phyloP scores from a whole-genome alignment of 2,797 vertebrate species.

The Zalophus californianus region DNA sequence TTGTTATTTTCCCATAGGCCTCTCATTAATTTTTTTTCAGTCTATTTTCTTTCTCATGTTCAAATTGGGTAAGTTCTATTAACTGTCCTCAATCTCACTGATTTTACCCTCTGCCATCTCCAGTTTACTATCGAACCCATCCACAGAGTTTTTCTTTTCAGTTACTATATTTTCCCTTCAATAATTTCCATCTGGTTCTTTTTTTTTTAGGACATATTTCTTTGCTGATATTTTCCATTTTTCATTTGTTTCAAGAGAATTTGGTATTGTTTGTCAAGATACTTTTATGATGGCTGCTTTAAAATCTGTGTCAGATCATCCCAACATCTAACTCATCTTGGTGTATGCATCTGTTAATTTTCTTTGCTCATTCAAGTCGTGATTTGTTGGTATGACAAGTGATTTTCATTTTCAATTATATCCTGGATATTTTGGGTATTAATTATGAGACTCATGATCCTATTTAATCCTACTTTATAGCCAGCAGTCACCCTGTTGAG shows the following conservation, averaged over 20 bases:
- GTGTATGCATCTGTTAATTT: background rate
- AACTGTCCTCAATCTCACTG: background rate
- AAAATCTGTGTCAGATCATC: background rate
- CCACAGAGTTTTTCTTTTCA: background rate
- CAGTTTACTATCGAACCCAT: background rate
- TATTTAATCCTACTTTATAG: background rate
- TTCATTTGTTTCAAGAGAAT: slow-evolving; percentile 7
- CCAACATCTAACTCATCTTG: background rate
- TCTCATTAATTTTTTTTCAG: background rate
- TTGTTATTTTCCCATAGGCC: background rate
- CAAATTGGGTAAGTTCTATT: background rate
- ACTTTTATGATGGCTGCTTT: background rate
- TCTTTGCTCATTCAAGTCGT: background rate
- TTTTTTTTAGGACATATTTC: background rate
- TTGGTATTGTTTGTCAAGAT: background rate
- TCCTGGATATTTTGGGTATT: background rate
- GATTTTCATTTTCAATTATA: background rate
- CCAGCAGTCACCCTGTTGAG: background rate
- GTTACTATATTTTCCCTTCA: background rate
- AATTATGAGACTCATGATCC: background rate
- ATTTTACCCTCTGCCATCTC: background rate
- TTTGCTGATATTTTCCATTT: background rate
- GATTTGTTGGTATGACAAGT: background rate
- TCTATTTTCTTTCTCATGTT: background rate
- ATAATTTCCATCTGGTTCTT: background rate